A percentile compares a stretch with the other conserved stretches of the same genome.
Evolutionary conservation across 2,113 vertebrate species (phyloP).

Genomic region (Sclerurus mexicanus): DNA sequence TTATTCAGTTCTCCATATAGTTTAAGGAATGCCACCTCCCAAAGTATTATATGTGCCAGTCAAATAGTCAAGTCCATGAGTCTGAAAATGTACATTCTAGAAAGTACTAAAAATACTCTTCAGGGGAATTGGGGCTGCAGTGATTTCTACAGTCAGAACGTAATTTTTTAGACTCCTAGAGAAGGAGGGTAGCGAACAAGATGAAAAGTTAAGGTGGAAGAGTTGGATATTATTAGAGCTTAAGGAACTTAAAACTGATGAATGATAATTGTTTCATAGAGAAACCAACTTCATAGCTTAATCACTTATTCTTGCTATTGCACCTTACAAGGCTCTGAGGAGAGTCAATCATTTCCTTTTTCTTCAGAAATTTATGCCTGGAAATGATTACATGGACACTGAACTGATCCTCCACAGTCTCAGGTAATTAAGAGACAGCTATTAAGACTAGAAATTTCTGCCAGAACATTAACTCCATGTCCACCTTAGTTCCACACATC

Average conservation of each 20-base stretch:
- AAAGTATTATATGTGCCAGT: background rate
- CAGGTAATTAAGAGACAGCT: background rate
- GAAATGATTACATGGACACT: background rate
- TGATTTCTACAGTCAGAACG: background rate
- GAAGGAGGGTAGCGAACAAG: background rate
- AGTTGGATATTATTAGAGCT: background rate
- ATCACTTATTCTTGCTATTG: background rate
- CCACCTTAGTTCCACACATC: background rate
- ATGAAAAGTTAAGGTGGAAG: background rate
- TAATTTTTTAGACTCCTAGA: background rate
- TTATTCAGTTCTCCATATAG: background rate
- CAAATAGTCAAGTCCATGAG: background rate
- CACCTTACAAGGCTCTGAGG: background rate
- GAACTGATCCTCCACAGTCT: background rate
- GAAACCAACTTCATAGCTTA: background rate
- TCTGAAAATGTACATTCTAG: background rate
- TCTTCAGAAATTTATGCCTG: background rate
- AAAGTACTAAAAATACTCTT: background rate
- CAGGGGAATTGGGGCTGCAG: background rate
- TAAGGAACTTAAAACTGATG: background rate
- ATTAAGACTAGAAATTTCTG: background rate
- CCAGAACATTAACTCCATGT: background rate
- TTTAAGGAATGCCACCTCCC: background rate
- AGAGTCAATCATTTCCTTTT: background rate
- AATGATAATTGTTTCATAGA: background rate